Base-by-base conservation (phyloP, 2,888 invertebrate genomes). In the Alviniconcha strummeri region DNA sequence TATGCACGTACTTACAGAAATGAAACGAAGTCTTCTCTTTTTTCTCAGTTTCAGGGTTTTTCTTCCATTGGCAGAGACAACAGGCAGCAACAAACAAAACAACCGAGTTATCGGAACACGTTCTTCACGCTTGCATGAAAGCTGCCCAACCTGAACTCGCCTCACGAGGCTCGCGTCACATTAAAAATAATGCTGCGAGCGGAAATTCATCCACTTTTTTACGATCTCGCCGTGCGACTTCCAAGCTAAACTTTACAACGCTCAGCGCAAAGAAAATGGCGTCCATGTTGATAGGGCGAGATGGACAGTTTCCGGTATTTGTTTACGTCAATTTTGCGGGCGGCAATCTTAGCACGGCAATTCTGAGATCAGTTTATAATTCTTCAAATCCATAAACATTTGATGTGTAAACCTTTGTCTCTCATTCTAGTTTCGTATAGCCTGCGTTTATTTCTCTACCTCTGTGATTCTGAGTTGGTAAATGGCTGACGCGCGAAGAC, bases 231-330 rank as follows among this genome's bases (percentile, higher is more conserved):
- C 36, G 36, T 69, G 55, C 57, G 69, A 71, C 36, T 76, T 76
- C 74, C 57, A n/a, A 19, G 74, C 75, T 54, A 81, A 81, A 81
- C 82, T 76, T 76, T 55, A 13, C 76, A 19, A 8, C 55, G 19
- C 64, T 36, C 5, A 19, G 74, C 13, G 81, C 72, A 57, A 54
- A 81, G 56, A 81, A 81, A 82, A 76, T 82, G 82, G 75, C 82
- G 19, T 19, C 82, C 7, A 8, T 74, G 76, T 82, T 82, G 82
- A 82, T 82, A 55, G 57, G 52, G 17, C 13, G 15, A 60, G 82
- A 76, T 76, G 82, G 82, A 76, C 82, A 55, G 75, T 74, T 76
- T 82, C 82, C 82, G 82, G 75, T 74, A 75, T 76, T 76, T 82
- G 82, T 82, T 56, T 82, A 82, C 52, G 64, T 80, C 76, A 82